phyloP scores from a whole-genome alignment of 1,140 invertebrate species.

The Drosophila pandora region DNA sequence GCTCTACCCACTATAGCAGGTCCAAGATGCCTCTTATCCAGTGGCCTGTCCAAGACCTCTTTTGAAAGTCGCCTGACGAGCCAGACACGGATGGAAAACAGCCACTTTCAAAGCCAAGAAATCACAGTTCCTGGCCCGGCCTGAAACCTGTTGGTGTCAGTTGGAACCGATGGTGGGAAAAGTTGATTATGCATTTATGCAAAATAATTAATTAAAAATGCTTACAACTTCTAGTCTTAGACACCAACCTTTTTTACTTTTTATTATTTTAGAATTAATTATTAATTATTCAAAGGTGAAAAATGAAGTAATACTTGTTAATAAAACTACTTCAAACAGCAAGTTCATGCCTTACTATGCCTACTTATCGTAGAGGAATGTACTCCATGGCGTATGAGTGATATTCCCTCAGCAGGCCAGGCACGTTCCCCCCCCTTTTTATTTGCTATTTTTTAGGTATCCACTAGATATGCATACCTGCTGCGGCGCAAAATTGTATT shows the following conservation, averaged over 20 bases:
- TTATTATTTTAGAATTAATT: too few relatives aligned
- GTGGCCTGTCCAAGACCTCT: conserved; percentile 17
- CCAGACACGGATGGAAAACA: conserved; percentile 5
- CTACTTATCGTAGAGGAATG: too few relatives aligned
- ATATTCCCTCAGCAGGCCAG: conserved; percentile 53
- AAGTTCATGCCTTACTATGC: too few relatives aligned
- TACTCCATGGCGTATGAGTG: conserved; percentile 43
- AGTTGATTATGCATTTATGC: background rate
- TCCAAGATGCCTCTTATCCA: conserved; percentile 7
- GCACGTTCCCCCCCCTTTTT: conserved; percentile 14
- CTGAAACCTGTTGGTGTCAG: background rate
- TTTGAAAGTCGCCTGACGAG: conserved; percentile 15
- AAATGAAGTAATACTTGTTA: background rate
- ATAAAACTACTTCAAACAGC: too few relatives aligned
- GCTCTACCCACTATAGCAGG: conserved; percentile 36
- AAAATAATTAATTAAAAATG: background rate
- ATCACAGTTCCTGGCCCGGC: background rate
- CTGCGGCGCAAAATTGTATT: conserved; percentile 22
- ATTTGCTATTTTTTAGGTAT: background rate
- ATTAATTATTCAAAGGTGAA: background rate
- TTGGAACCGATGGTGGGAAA: background rate
- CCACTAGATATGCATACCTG: conserved; percentile 1
- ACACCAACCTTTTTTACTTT: background rate
- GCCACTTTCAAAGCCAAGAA: too few relatives aligned
- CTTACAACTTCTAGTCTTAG: too few relatives aligned